These are phyloP conservation scores for Achlya flavicornis DNA, from an alignment of 2,888 invertebrate genomes.

Conservation along the genomic window DNA sequence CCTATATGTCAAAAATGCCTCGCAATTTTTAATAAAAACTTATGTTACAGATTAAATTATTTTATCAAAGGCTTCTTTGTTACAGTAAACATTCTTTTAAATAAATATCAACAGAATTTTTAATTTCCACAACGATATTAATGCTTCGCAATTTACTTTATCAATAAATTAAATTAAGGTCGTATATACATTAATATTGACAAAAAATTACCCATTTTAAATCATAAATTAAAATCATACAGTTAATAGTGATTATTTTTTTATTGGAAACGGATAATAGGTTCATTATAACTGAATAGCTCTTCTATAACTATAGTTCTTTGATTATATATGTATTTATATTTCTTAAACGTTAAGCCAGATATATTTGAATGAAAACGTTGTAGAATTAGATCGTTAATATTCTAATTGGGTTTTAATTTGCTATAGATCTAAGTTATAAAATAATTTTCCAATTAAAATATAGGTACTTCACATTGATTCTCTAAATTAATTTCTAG, in stretches of 20 bases:
- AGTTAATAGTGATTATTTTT: no score
- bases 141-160: no score
- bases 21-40: conserved; percentile 52
- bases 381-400: not conserved
- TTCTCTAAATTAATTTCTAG: no score
- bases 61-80: conserved; percentile 36
- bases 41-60: conserved; percentile 44
- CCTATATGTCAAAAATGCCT: conserved; percentile 44
- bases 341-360: not conserved
- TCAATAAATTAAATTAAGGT: no score
- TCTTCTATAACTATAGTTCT: no score
- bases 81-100: conserved; percentile 26
- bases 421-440: not conserved
- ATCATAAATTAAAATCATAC: no score
- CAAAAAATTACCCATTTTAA: no score
- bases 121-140: no score
- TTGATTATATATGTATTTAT: no score
- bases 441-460: not conserved
- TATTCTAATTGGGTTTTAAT: not conserved
- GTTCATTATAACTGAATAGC: no score
- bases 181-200: no score
- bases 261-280: no score
- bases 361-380: not conserved
- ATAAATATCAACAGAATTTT: not conserved
- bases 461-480: not conserved